Percentiles rank a stretch among this genome's conserved stretches.
Conservation (phyloP, 2,113 vertebrate species). For the Forbesichthys agassizii region DNA sequence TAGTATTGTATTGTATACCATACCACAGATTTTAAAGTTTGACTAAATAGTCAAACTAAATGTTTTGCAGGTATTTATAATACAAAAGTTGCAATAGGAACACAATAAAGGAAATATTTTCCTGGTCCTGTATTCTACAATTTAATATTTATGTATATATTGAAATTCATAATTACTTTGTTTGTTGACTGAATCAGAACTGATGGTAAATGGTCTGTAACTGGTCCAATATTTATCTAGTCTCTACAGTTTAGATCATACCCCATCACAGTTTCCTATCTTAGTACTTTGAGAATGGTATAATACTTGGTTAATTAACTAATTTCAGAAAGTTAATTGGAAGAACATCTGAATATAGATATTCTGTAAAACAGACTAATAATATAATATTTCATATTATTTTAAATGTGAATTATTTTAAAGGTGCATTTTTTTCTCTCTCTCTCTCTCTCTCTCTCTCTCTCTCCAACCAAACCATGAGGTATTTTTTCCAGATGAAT, state of each 20-base stretch:
- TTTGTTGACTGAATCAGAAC: not conserved
- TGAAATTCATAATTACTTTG: slow-evolving; percentile 38
- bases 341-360: too few relatives aligned
- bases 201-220: too few relatives aligned
- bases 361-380: too few relatives aligned
- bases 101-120: slow-evolving; percentile 51
- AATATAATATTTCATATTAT: not conserved
- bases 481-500: not conserved
- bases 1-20: slow-evolving; percentile 28
- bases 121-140: slow-evolving; percentile 59
- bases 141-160: slow-evolving; percentile 60
- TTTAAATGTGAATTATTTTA: not conserved
- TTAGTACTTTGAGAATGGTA: too few relatives aligned
- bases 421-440: not conserved
- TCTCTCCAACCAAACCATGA: slow-evolving; percentile 27
- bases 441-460: not conserved
- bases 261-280: too few relatives aligned
- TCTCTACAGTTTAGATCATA: too few relatives aligned
- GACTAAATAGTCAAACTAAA: slow-evolving; percentile 33
- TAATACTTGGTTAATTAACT: too few relatives aligned
- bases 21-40: slow-evolving; percentile 35
- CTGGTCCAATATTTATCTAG: too few relatives aligned
- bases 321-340: too few relatives aligned
- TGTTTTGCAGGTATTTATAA: slow-evolving; percentile 64
- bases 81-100: slow-evolving; percentile 34